Evolutionary conservation across 2,797 vertebrate genomes (phyloP), one percentile per base, ranked within the genome.

Genomic region (Poeciliopsis presidionis): DNA sequence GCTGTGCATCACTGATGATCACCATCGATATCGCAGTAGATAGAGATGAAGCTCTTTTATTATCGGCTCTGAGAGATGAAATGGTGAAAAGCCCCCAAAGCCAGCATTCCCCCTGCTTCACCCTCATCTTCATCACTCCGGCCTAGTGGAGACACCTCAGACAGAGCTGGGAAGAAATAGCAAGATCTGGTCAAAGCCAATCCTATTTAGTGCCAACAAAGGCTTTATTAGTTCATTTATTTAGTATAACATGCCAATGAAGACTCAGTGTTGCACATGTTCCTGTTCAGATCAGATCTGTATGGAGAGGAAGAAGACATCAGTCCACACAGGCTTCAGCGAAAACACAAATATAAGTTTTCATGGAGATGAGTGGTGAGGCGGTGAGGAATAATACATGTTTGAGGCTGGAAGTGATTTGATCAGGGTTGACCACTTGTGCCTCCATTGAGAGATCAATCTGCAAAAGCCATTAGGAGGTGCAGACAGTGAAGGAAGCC

Each of bases 381-480:
- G 22, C 18, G 43, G 25, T 25, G 41, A 67, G 11, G 22, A 9
- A 25, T 39, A 25, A 41, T 12, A 4, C 18, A 67, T 28, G 25
- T 45, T 7, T 46, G 67, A 71, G 43, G 41, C 14, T 46, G 7
- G 43, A 6, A 18, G 43, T 28, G 43, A 46, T 30, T 28, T 30
- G 67, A 46, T 46, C 43, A 14, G 13, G 28, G 25, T 45, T 28
- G 41, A 70, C 41, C 12, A 28, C 13, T 43, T 69, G 14, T 14
- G 6, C 41, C 43, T 13, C 39, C 39, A 71, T 71, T 46, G 41
- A 46, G 67, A 71, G 67, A 71, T 71, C 51, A 53, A 28, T 71
- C 67, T 71, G 67, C n/a, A 71, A 71, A 46, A 71, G 67, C 67
- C 41, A 71, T 71, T 71, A 70, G 67, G 41, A n/a, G 13, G 25